Conservation (phyloP, 2,888 invertebrate genomes). For the Fissipunctia ypsillon region DNA sequence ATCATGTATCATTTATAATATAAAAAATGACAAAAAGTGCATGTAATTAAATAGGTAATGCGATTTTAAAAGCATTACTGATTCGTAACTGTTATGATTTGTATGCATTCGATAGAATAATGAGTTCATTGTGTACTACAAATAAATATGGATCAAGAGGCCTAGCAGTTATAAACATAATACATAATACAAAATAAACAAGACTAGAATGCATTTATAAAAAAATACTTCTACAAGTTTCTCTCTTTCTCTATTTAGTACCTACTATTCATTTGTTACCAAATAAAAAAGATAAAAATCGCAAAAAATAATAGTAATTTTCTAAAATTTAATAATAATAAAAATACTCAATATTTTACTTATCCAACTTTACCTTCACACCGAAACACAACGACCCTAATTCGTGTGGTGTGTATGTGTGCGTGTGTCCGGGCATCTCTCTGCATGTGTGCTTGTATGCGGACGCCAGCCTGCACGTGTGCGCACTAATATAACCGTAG, state of each 20-base stretch:
- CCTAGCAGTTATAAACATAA: not conserved
- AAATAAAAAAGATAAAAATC: not conserved
- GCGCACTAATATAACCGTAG: slow-evolving; percentile 79
- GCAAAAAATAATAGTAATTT: not conserved
- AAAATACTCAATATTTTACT: slow-evolving; percentile 59
- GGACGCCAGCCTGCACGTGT: slow-evolving; percentile 71
- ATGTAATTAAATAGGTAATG: too few species aligned
- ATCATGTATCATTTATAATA: too few species aligned
- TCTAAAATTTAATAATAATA: too few species aligned
- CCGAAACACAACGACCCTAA: slow-evolving; percentile 85
- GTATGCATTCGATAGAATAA: too few species aligned
- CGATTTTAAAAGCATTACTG: not conserved
- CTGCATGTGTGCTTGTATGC: slow-evolving; percentile 77
- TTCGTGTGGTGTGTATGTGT: slow-evolving; percentile 79
- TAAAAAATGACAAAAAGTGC: too few species aligned
- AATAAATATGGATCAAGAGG: not conserved
- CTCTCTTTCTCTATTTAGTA: not conserved
- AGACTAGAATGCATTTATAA: not conserved
- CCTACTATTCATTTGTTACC: not conserved
- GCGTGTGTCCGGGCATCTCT: slow-evolving; percentile 71
- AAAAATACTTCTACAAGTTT: not conserved
- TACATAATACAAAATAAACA: not conserved
- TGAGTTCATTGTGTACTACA: not conserved
- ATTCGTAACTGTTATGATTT: not conserved
- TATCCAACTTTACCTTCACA: slow-evolving; percentile 62